These are phyloP conservation scores for Drosophila neonasuta DNA, from an alignment of 2,888 invertebrate species.

Conservation along the genomic window DNA sequence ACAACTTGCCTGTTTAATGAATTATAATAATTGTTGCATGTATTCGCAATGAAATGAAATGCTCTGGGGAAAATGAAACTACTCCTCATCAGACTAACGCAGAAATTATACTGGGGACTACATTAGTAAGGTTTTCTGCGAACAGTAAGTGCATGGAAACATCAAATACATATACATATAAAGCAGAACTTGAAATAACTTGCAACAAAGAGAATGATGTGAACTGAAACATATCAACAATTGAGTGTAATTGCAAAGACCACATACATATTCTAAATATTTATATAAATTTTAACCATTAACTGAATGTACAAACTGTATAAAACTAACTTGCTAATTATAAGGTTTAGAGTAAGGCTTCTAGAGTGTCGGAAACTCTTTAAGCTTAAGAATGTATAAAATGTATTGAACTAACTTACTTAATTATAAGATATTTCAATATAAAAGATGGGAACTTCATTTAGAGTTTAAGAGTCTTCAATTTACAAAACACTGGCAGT, in stretches of 20 bases:
- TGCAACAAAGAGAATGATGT: not conserved
- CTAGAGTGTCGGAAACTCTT: too few species aligned
- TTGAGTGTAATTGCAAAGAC: too few species aligned
- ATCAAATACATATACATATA: not conserved
- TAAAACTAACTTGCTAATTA: constrained; percentile 2
- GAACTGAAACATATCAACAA: not conserved
- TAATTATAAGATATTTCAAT: not conserved
- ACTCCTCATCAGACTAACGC: not conserved
- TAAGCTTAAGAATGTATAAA: not conserved
- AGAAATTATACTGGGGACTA: not conserved
- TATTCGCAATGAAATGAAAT: not conserved
- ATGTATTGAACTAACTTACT: constrained; percentile 7
- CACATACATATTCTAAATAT: not conserved
- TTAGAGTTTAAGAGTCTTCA: not conserved
- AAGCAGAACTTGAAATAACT: not conserved
- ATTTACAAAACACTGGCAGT: not conserved
- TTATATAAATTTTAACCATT: constrained; percentile 2
- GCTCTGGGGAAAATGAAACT: not conserved
- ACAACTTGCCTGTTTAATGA: not conserved
- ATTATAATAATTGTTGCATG: not conserved
- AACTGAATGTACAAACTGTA: constrained; percentile 7
- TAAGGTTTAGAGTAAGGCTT: not conserved
- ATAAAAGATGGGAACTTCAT: not conserved
- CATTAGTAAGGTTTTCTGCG: not conserved
- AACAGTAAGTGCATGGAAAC: not conserved